Percentiles rank a stretch among this genome's conserved stretches.
Evolutionary conservation across 2,113 vertebrate species (phyloP).

Genomic region (Eurystomus gularis): DNA sequence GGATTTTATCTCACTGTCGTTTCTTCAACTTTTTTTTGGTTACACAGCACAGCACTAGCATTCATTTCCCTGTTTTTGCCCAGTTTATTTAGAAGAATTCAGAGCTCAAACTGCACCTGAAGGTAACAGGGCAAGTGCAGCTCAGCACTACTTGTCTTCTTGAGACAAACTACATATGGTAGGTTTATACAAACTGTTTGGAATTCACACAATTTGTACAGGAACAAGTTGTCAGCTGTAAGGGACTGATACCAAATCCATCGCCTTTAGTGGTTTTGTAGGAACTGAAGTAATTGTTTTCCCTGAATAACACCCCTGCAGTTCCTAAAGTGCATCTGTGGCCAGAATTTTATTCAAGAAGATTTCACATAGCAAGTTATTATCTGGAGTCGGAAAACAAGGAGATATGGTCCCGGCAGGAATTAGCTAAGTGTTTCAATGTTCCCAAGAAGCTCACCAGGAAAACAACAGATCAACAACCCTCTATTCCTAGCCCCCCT

Average conservation of each 20-base stretch:
- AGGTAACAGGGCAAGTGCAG: not conserved
- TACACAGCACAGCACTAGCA: not conserved
- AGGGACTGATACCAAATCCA: slow-evolving; percentile 34
- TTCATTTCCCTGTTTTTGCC: not conserved
- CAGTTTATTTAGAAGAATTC: not conserved
- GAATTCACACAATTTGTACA: not conserved
- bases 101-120: not conserved
- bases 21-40: not conserved
- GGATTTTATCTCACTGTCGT: not conserved
- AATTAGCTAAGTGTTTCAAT: not conserved
- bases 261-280: not conserved
- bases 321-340: not conserved
- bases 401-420: not conserved
- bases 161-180: not conserved
- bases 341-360: not conserved
- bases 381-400: not conserved
- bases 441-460: not conserved
- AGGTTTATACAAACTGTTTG: not conserved
- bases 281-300: not conserved
- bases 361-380: not conserved
- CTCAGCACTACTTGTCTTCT: not conserved
- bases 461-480: slow-evolving; percentile 28
- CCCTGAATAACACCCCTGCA: not conserved
- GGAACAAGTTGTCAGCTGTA: slow-evolving; percentile 3
- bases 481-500: not conserved